Evolutionary conservation across 2,113 vertebrate genomes (phyloP).

Genomic region (Barbus barbus): DNA sequence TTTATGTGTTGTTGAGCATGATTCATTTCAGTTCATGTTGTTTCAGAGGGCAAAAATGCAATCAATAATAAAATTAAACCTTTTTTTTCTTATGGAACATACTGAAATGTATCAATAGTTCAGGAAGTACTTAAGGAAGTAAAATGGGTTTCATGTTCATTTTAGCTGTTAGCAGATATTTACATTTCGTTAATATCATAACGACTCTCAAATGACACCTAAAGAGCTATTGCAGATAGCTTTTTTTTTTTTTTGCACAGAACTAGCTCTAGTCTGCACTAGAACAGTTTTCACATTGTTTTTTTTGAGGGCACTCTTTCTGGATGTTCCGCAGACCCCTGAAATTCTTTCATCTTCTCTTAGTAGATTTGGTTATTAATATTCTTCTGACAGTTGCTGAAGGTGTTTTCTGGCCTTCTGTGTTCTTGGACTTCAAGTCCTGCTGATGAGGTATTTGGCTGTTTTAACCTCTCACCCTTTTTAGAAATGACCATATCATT

Average conservation of each 20-base stretch:
- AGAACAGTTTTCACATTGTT: not conserved
- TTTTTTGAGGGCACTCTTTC: not conserved
- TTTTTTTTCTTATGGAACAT: not conserved
- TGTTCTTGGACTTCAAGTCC: not conserved
- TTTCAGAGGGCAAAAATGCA: not conserved
- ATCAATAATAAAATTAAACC: not conserved
- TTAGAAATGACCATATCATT: constrained; percentile 60
- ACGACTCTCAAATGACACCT: not conserved
- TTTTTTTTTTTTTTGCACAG: not conserved
- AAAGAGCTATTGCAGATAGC: not conserved
- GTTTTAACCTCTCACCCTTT: not conserved
- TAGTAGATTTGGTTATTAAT: not conserved
- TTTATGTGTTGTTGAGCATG: not conserved
- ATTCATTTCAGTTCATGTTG: not conserved
- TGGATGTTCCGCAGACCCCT: not conserved
- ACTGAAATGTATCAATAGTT: too few species aligned
- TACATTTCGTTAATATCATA: constrained; percentile 75
- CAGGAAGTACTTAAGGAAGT: too few species aligned
- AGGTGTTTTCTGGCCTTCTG: not conserved
- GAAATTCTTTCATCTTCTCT: not conserved
- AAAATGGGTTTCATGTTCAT: constrained; percentile 61
- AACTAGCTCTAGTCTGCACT: not conserved
- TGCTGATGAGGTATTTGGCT: not conserved
- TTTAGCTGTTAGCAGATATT: constrained; percentile 70
- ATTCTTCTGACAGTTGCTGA: not conserved